phyloP scores from a whole-genome alignment of 1,140 invertebrate species.

The Lethocerus indicus region DNA sequence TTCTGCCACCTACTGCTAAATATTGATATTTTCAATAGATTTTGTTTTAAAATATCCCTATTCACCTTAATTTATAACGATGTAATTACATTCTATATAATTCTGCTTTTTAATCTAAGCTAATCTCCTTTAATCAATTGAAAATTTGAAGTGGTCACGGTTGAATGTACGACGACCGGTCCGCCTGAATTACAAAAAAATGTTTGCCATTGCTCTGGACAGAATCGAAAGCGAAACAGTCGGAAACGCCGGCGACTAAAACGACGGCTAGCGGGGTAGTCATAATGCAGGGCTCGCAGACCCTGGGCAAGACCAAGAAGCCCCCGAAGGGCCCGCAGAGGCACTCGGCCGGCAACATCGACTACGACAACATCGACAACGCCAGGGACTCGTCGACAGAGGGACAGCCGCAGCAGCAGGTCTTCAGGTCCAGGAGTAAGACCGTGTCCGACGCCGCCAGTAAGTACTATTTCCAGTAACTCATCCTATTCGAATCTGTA shows the following conservation, averaged over 20 bases:
- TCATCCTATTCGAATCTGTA: too few relatives aligned
- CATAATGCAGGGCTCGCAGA: constrained; percentile 28
- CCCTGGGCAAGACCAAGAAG: constrained; percentile 33
- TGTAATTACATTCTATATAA: too few relatives aligned
- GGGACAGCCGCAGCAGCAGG: constrained; percentile 24
- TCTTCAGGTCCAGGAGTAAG: constrained; percentile 71
- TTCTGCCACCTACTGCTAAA: too few relatives aligned
- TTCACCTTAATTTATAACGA: too few relatives aligned
- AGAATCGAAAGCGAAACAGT: constrained; percentile 17
- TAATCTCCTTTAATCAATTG: too few relatives aligned
- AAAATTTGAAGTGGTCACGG: too few relatives aligned
- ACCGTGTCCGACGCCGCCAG: constrained; percentile 68
- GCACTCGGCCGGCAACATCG: constrained; percentile 76
- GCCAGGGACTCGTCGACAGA: constrained; percentile 19
- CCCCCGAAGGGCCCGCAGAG: constrained; percentile 41
- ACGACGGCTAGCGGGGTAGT: constrained; percentile 19
- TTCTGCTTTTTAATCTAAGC: too few relatives aligned
- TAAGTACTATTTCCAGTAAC: constrained; percentile 31
- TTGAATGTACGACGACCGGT: too few relatives aligned
- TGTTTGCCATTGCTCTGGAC: too few relatives aligned
- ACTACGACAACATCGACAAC: constrained; percentile 49
- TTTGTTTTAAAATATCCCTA: too few relatives aligned
- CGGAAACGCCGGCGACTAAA: constrained; percentile 22
- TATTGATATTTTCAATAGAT: too few relatives aligned
- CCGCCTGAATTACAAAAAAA: too few relatives aligned